Conservation (phyloP, 2,888 invertebrate genomes). For the Cephus rjabovi region DNA sequence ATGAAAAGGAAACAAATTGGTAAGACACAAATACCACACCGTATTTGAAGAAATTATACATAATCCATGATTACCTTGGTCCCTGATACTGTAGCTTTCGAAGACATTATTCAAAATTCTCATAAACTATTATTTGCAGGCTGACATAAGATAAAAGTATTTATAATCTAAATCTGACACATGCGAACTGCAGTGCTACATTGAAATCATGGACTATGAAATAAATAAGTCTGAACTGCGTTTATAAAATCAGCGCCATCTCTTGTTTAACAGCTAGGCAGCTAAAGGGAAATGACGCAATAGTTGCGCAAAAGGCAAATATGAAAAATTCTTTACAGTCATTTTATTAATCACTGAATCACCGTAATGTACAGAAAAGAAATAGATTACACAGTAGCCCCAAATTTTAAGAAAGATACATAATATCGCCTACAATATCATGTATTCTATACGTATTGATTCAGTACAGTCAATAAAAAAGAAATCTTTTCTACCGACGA, state of each 20-base stretch:
- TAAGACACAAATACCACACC: background rate
- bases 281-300: background rate
- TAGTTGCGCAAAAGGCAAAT: background rate
- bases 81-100: conserved; percentile 28
- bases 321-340: background rate
- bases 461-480: background rate
- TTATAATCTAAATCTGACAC: background rate
- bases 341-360: background rate
- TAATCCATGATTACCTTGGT: conserved; percentile 21
- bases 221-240: background rate
- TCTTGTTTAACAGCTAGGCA: background rate
- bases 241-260: background rate
- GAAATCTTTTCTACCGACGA: background rate
- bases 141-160: background rate
- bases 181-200: background rate
- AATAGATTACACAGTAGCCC: background rate
- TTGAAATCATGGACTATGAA: background rate
- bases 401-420: background rate
- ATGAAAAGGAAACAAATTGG: background rate
- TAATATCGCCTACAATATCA: background rate
- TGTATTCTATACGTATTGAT: background rate
- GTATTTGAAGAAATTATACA: background rate
- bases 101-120: conserved; percentile 19
- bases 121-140: background rate
- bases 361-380: background rate